Base-by-base conservation (phyloP, 2,113 vertebrate species). In the Odocoileus hemionus region DNA sequence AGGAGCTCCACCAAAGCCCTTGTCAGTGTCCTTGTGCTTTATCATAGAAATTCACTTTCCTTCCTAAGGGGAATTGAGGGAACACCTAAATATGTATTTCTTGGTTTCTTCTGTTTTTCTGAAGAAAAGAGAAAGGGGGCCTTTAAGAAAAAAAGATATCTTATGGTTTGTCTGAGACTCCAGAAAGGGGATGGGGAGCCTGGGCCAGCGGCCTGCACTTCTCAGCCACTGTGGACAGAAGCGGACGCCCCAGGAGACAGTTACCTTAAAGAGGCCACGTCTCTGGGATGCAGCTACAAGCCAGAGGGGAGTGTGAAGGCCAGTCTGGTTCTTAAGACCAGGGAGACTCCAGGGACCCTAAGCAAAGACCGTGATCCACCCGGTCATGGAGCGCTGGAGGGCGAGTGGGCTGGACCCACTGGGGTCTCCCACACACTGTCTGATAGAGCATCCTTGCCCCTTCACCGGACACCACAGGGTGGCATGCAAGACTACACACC, bases 351-450 rank as follows among this genome's bases (percentile, higher is more conserved):
- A 3, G 2, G 54, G 26, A 2, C 14, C 60, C 47, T 25, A 4
- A 26, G 60, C 15, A 26, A 12, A 36, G 79, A 23, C 17, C 5
- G 3, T 1, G 1, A 25, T 15, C 36, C 28, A 21, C 7, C 13
- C 0, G 10, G 14, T 36, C 47, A 0, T 0, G 2, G 47, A 14
- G 2, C 0, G 0, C 36, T 1, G 14, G 45, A 2, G 9, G 5
- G 5, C 6, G 2, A 3, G 4, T 2, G 6, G 16, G 25, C 52
- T 74, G 52, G 6, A n/a, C 25, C 45, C 2, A 1, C 30, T 6
- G 0, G 2, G 2, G 6, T 28, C 26, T 26, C 52, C 7, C 6
- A 0, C 1, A 12, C 4, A 1, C 58, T 23, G 64, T 7, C 52
- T 30, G 50, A 28, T 0, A 1, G 83, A 30, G 36, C 7, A 0